Conservation (phyloP, 2,888 invertebrate genomes). For the Epiblema foenella region DNA sequence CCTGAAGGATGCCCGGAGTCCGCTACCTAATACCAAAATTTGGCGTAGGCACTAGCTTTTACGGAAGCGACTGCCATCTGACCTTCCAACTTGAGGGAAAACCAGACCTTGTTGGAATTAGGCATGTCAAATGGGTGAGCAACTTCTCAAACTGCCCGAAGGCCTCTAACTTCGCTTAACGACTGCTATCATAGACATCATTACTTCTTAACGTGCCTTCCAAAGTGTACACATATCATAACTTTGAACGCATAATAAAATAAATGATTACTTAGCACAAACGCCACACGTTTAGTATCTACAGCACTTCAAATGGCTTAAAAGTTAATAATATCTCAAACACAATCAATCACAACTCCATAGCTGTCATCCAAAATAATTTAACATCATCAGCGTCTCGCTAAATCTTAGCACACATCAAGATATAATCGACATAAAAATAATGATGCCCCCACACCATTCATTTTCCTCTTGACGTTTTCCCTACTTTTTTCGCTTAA, state of each 20-base stretch:
- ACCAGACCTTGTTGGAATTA: too few relatives aligned
- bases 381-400: conserved; percentile 24
- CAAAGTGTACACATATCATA: too few relatives aligned
- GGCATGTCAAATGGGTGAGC: too few relatives aligned
- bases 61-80: too few relatives aligned
- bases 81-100: too few relatives aligned
- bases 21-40: too few relatives aligned
- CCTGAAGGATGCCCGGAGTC: too few relatives aligned
- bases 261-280: conserved; percentile 6
- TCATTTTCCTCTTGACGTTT: conserved; percentile 59
- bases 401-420: conserved; percentile 39
- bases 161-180: too few relatives aligned
- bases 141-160: too few relatives aligned
- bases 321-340: conserved; percentile 22
- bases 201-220: too few relatives aligned
- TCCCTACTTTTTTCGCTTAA: conserved; percentile 67
- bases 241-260: not conserved
- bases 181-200: too few relatives aligned
- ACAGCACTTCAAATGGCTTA: conserved; percentile 58
- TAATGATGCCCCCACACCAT: conserved; percentile 57
- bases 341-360: conserved; percentile 34
- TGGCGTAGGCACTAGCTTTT: too few relatives aligned
- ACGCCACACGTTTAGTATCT: conserved; percentile 56
- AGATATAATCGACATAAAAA: conserved; percentile 51
- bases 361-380: conserved; percentile 18